These are phyloP conservation scores for Valencia hispanica DNA, from an alignment of 2,797 vertebrate genomes.

Conservation along the genomic window DNA sequence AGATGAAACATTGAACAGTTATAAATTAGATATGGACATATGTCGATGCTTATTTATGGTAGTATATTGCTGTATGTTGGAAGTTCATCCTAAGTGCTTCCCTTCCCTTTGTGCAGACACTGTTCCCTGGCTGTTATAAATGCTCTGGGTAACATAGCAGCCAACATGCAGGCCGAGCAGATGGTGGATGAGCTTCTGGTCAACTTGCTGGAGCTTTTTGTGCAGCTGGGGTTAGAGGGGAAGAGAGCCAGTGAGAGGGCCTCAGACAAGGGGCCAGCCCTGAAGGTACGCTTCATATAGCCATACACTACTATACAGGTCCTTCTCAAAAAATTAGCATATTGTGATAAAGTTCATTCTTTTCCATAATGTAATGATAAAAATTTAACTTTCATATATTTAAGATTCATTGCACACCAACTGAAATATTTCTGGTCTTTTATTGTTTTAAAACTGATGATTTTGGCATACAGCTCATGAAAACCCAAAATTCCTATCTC, in stretches of 20 bases:
- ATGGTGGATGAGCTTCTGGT: constrained; percentile 97
- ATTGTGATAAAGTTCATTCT: no score
- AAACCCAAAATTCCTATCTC: no score
- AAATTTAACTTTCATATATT: no score
- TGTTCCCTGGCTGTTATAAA: constrained; percentile 98
- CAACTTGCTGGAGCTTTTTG: constrained; percentile 96
- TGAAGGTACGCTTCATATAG: constrained; percentile 84
- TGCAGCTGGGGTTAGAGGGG: constrained; percentile 96
- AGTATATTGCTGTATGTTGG: not conserved
- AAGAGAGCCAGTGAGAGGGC: constrained; percentile 96
- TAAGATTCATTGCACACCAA: no score
- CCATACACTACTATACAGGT: not conserved
- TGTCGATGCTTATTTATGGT: not conserved
- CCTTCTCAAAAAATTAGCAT: no score
- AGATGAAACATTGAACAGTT: not conserved
- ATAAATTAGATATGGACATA: not conserved
- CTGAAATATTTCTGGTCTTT: no score
- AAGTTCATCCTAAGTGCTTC: not conserved
- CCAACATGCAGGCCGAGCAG: constrained; percentile 94
- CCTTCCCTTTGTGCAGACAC: constrained; percentile 80
- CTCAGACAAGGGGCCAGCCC: constrained; percentile 92
- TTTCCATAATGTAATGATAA: no score
- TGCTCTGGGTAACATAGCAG: constrained; percentile 95
- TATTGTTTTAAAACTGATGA: no score
- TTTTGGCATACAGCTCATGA: no score